Percentiles rank a stretch among this genome's conserved stretches.
These are phyloP conservation scores for Pristionchus pacificus DNA, from an alignment of 1,140 invertebrate genomes.

Conservation along the genomic window DNA sequence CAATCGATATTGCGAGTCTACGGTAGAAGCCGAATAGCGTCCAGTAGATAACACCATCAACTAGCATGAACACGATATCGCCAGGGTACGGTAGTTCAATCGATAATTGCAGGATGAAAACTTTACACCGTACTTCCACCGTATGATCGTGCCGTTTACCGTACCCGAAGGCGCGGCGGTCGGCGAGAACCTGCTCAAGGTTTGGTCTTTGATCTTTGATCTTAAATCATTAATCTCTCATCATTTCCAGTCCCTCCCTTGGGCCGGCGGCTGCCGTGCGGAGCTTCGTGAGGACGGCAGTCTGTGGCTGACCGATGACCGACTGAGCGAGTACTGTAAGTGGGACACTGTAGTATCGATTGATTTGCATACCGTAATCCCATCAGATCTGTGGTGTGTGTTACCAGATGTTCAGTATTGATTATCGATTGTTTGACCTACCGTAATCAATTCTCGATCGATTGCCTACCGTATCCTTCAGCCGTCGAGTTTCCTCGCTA, in stretches of 20 bases:
- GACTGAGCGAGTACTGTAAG: conserved; percentile 24
- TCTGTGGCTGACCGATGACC: conserved; percentile 16
- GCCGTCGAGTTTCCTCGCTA: conserved; percentile 34
- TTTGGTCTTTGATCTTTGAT: background rate
- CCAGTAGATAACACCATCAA: too few relatives aligned
- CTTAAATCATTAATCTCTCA: background rate
- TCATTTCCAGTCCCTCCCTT: background rate
- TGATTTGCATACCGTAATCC: too few relatives aligned
- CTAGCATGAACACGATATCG: too few relatives aligned
- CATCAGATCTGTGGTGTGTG: too few relatives aligned
- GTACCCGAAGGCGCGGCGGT: conserved; percentile 12
- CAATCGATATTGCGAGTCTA: background rate
- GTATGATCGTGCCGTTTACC: conserved; percentile 26
- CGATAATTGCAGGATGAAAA: conserved; percentile 12
- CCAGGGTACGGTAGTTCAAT: too few relatives aligned
- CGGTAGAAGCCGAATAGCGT: too few relatives aligned
- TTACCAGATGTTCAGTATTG: too few relatives aligned
- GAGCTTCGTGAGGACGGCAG: conserved; percentile 18
- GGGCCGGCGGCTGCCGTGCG: conserved; percentile 20
- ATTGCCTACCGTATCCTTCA: too few relatives aligned
- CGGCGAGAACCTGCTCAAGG: conserved; percentile 13
- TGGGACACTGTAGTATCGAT: background rate
- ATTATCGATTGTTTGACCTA: too few relatives aligned
- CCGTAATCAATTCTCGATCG: too few relatives aligned
- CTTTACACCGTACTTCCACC: conserved; percentile 16